Evolutionary conservation across 2,797 vertebrate genomes (phyloP), one percentile per base, ranked within the genome.

Genomic region (Channa striata): DNA sequence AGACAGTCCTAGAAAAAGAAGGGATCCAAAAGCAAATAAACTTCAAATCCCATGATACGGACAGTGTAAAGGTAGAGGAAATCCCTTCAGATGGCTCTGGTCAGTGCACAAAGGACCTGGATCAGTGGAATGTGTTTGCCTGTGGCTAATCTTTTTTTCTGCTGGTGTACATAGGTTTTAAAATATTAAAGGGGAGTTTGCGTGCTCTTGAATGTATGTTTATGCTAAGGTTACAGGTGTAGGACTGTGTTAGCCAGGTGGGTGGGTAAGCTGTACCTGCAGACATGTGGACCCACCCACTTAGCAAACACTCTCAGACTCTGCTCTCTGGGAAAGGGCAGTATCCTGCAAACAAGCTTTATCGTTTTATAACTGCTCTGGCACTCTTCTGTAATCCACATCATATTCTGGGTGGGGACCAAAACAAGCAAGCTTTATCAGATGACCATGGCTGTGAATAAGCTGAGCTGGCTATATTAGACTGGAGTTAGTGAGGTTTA

Each of bases 351-450:
- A 75, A 78, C 75, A 53, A 59, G 69, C 71, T 82, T 90, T 90
- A 91, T 91, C 65, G 65, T 83, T 93, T 92, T 90, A 92, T 84
- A 77, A 84, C 89, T 67, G 68, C 78, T 82, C 75, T 84, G 80
- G 82, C 87, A 87, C 78, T 87, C 84, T 75, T 79, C 85, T 83
- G 72, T 84, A 82, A 84, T 87, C 64, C 74, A 72, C 69, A 68
- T 88, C 76, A 83, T 87, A 86, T 80, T 84, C 81, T 84, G 90
- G 92, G 92, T 72, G 90, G 74, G 63, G 90, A 90, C 89, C 89
- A 92, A 91, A 93, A 92, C 84, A 90, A 88, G 81, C 72, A 59
- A 1, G 43, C 74, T 82, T 91, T 91, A 92, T 93, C 91, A 91
- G 90, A 92, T 88, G 87, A 86, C 89, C 77, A 51, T 85, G 84